These are phyloP conservation scores for Pterocles orientalis DNA, from an alignment of 2,113 vertebrate species.

Conservation along the genomic window DNA sequence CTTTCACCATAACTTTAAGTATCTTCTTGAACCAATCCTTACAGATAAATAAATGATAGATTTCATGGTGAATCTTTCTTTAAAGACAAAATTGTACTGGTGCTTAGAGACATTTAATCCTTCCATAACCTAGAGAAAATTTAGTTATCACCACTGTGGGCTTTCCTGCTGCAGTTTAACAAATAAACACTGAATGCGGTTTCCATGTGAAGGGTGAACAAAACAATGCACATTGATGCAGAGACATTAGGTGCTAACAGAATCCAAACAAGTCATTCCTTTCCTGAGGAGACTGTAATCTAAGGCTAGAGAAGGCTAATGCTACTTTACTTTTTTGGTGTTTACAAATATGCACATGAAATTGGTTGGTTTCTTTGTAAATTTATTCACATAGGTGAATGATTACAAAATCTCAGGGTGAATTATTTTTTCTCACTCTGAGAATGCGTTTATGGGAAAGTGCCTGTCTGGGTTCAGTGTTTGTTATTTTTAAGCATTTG, in stretches of 20 bases:
- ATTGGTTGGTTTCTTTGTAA: background rate
- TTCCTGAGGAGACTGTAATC: background rate
- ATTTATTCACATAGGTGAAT: background rate
- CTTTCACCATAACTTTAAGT: background rate
- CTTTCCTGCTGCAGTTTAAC: background rate
- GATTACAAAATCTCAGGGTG: background rate
- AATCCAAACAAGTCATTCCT: background rate
- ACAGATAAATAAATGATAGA: background rate
- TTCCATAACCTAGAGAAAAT: background rate
- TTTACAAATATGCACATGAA: background rate
- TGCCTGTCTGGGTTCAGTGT: background rate
- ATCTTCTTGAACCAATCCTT: background rate
- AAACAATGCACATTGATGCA: background rate
- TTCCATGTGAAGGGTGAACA: background rate
- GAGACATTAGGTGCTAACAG: background rate
- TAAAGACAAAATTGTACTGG: background rate
- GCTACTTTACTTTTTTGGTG: background rate
- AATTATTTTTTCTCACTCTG: background rate
- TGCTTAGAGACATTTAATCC: background rate
- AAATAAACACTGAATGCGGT: background rate
- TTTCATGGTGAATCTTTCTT: background rate
- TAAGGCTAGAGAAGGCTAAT: background rate
- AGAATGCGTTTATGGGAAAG: rapidly evolving
- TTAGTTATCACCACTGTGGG: background rate
- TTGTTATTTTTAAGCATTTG: background rate